Evolutionary conservation across 2,888 invertebrate species (phyloP).

Genomic region (Latheticus oryzae): DNA sequence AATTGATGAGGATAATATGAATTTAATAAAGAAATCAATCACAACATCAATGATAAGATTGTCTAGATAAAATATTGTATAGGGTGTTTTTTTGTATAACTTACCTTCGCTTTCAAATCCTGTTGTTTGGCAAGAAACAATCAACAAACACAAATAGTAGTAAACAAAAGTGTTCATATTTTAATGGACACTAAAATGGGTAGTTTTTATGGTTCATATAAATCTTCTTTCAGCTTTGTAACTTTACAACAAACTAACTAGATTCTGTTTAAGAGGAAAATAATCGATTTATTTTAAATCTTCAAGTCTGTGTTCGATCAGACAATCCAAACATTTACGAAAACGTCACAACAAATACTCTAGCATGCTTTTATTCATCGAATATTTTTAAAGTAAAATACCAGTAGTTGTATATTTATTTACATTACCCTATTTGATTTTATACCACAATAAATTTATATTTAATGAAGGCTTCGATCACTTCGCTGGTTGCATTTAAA

Average conservation of each 20-base stretch:
- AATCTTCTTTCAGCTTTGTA: constrained; percentile 41
- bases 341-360: constrained; percentile 63
- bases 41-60: constrained; percentile 11
- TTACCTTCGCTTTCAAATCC: constrained; percentile 42
- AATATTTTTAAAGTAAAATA: constrained; percentile 47
- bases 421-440: constrained; percentile 28
- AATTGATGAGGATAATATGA: too few species aligned
- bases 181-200: constrained; percentile 48
- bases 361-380: constrained; percentile 54
- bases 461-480: constrained; percentile 4
- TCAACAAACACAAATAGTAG: constrained; percentile 49
- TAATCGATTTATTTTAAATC: constrained; percentile 59
- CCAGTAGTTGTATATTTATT: constrained; percentile 5
- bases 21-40: too few species aligned
- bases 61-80: constrained; percentile 1
- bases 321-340: constrained; percentile 63
- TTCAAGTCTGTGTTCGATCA: constrained; percentile 61
- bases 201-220: constrained; percentile 48
- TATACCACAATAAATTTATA: constrained; percentile 18
- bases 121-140: constrained; percentile 46
- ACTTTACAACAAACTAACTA: constrained; percentile 38
- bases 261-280: constrained; percentile 49
- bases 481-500: constrained; percentile 25
- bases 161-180: constrained; percentile 53
- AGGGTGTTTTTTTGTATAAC: too few species aligned